Conservation (phyloP, 2,797 vertebrate genomes). For the Falco rusticolus region DNA sequence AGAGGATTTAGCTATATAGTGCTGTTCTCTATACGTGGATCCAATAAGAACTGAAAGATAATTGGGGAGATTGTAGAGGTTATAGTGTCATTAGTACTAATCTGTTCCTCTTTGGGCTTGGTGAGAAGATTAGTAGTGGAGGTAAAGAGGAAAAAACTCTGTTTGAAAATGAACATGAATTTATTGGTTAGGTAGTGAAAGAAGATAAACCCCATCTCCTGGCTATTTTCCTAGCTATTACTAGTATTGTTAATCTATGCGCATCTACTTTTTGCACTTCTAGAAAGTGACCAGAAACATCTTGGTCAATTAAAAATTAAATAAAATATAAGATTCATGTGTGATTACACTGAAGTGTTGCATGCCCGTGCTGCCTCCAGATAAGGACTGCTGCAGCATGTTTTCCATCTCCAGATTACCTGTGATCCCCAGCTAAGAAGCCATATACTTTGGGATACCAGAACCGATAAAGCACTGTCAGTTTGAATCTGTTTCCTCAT, state of each 20-base stretch:
- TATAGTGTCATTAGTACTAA: background rate
- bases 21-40: background rate
- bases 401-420: background rate
- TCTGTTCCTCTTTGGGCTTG: background rate
- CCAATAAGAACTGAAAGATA: background rate
- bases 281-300: background rate
- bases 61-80: background rate
- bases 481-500: background rate
- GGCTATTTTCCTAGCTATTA: background rate
- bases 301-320: background rate
- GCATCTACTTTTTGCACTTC: background rate
- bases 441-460: background rate
- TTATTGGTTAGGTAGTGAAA: background rate
- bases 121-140: background rate
- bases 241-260: background rate
- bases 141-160: background rate
- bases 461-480: background rate
- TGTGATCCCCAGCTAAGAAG: background rate
- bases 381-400: background rate
- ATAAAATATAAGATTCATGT: background rate
- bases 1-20: background rate
- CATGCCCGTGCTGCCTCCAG: fast-evolving
- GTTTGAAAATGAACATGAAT: background rate
- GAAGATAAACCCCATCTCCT: background rate
- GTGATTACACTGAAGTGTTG: background rate